Conservation (phyloP, 2,888 invertebrate species). For the Calliopum simillimum region DNA sequence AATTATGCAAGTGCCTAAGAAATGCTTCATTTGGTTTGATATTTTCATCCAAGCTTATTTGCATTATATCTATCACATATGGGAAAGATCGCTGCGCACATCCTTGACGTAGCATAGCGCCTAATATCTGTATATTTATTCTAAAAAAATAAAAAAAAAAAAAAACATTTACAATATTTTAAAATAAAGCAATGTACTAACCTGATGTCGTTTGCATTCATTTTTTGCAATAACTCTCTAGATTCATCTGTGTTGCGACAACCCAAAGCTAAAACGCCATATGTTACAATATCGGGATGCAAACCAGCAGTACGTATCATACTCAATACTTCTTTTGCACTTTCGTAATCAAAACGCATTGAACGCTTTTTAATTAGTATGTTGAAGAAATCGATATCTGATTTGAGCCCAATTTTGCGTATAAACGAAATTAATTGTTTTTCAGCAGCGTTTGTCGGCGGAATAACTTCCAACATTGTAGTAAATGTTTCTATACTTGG, state of each 20-base stretch:
- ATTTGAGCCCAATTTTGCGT: constrained; percentile 71
- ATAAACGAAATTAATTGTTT: constrained; percentile 75
- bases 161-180: not conserved
- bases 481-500: constrained; percentile 86
- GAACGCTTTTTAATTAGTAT: constrained; percentile 85
- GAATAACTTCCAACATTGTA: constrained; percentile 79
- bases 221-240: constrained; percentile 75
- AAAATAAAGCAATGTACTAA: constrained; percentile 57
- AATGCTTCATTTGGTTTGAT: constrained; percentile 74
- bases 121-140: constrained; percentile 80
- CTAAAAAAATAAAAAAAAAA: constrained; percentile 63
- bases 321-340: constrained; percentile 74
- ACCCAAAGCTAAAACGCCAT: constrained; percentile 85
- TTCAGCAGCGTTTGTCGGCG: constrained; percentile 76
- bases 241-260: constrained; percentile 77
- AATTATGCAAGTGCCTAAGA: constrained; percentile 73
- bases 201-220: constrained; percentile 77
- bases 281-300: constrained; percentile 83
- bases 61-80: constrained; percentile 78
- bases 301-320: constrained; percentile 72
- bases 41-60: constrained; percentile 72
- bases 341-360: constrained; percentile 75
- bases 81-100: constrained; percentile 72
- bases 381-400: constrained; percentile 88
- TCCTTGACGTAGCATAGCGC: constrained; percentile 78